These are phyloP conservation scores for Meloidogyne hapla DNA, from an alignment of 1,140 invertebrate species.

Conservation along the genomic window DNA sequence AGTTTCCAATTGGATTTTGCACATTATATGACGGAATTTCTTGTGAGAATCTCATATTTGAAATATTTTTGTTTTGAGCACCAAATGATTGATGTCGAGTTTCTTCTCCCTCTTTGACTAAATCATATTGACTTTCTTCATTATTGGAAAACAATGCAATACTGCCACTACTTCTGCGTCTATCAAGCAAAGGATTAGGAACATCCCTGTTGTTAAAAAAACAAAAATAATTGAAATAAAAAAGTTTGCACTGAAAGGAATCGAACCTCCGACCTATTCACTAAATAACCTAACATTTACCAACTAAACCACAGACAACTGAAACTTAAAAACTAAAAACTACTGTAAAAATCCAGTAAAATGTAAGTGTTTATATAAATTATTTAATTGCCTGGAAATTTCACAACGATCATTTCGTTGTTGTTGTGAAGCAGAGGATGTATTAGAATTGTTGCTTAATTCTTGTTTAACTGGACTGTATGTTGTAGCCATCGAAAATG, in stretches of 20 bases:
- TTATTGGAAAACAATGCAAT: neutral
- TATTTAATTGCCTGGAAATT: neutral
- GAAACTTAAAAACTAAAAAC: neutral
- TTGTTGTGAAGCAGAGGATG: neutral
- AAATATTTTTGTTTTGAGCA: neutral
- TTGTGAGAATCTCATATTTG: constrained; percentile 1
- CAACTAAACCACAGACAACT: neutral
- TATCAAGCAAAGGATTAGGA: neutral
- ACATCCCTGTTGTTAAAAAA: neutral
- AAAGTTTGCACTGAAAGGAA: neutral
- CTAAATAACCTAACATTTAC: too few relatives aligned
- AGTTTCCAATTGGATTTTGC: neutral
- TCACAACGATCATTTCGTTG: neutral
- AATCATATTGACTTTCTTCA: neutral
- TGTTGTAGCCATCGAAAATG: neutral
- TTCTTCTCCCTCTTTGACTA: neutral
- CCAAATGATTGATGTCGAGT: neutral
- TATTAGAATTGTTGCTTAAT: neutral
- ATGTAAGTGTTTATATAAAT: neutral
- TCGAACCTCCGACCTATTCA: neutral
- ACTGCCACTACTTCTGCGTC: constrained; percentile 1
- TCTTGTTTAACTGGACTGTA: neutral
- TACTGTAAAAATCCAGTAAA: neutral
- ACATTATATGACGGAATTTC: neutral
- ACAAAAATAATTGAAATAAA: neutral